A percentile compares a stretch with the other conserved stretches of the same genome.
phyloP scores from a whole-genome alignment of 2,797 vertebrate species.

The Synaphobranchus kaupii region DNA sequence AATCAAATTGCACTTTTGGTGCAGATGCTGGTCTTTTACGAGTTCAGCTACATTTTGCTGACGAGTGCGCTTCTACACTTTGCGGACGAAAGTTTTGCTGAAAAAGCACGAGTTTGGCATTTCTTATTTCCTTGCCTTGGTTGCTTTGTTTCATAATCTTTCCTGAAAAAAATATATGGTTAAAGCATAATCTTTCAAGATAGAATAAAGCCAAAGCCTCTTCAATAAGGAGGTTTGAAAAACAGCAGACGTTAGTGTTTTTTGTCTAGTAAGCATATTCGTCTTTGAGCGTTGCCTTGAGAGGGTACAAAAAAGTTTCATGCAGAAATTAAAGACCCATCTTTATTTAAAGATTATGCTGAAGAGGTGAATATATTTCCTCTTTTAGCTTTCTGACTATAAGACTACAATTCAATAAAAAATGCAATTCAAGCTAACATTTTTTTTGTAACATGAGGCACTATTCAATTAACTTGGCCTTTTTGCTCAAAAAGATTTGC shows the following conservation, averaged over 20 bases:
- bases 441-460: background rate
- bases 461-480: background rate
- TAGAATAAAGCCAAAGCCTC: slow-evolving; percentile 31
- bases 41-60: slow-evolving; percentile 42
- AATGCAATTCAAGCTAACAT: background rate
- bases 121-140: slow-evolving; percentile 46
- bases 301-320: background rate
- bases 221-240: slow-evolving; percentile 31
- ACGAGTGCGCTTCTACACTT: slow-evolving; percentile 33
- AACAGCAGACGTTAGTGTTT: slow-evolving; percentile 32
- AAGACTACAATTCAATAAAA: background rate
- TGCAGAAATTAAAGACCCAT: background rate
- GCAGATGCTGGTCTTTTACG: slow-evolving; percentile 40
- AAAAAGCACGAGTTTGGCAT: slow-evolving; percentile 47
- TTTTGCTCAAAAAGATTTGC: background rate
- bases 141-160: slow-evolving; percentile 39
- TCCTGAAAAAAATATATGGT: slow-evolving; percentile 38
- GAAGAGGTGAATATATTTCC: background rate
- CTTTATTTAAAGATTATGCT: background rate
- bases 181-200: slow-evolving; percentile 34
- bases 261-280: slow-evolving; percentile 4
- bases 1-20: slow-evolving; percentile 49
- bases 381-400: background rate
- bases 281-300: background rate
- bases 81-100: slow-evolving; percentile 43